Evolutionary conservation across 2,797 vertebrate species (phyloP).

Genomic region (Astyanax mexicanus): DNA sequence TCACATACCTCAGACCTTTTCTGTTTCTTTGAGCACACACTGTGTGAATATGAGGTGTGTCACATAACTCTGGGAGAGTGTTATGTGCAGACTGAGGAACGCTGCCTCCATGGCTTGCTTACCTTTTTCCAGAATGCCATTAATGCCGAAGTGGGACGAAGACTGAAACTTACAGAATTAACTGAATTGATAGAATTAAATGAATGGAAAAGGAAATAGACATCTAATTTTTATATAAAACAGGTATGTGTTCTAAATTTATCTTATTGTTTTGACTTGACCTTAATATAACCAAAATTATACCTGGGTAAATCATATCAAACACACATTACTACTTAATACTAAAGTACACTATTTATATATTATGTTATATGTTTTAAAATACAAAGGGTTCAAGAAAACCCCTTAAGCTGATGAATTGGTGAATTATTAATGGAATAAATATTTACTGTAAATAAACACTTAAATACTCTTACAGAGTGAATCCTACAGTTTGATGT

Average conservation of each 20-base stretch:
- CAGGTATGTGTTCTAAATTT: conserved; percentile 23
- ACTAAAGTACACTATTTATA: too few species aligned
- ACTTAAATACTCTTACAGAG: neutral
- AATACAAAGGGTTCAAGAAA: too few species aligned
- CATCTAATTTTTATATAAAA: neutral
- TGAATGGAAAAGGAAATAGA: conserved; percentile 1
- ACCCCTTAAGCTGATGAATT: neutral
- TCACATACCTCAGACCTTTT: neutral
- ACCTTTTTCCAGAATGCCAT: neutral
- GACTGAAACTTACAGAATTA: neutral
- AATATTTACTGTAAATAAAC: neutral
- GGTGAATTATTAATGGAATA: neutral
- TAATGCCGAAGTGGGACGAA: neutral
- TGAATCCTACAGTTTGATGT: neutral
- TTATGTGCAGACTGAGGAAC: neutral
- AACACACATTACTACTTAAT: too few species aligned
- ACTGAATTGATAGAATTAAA: neutral
- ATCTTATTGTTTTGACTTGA: too few species aligned
- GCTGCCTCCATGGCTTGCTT: conserved; percentile 1
- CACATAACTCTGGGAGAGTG: neutral
- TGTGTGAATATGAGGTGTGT: conserved; percentile 49
- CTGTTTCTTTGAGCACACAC: conserved; percentile 12
- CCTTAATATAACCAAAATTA: too few species aligned
- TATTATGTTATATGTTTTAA: too few species aligned
- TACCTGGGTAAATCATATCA: too few species aligned